Conservation (phyloP, 2,888 invertebrate genomes). For the Drosophila formosana region DNA sequence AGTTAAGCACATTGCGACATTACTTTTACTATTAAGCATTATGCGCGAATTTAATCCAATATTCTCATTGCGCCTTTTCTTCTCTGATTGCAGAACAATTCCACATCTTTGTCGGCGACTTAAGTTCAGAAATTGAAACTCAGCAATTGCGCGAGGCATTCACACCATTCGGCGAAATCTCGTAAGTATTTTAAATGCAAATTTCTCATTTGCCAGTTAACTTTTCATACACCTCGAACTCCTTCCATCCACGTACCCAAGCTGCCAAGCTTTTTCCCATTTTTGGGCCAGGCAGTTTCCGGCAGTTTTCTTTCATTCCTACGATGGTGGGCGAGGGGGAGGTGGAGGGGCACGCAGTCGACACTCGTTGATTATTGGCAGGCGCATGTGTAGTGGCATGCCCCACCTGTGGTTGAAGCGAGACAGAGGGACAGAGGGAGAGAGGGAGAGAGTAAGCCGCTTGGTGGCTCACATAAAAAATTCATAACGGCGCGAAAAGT, state of each 20-base stretch:
- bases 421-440: background rate
- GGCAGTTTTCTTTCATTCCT: slow-evolving; percentile 5
- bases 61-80: slow-evolving; percentile 11
- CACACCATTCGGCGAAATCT: slow-evolving; percentile 99
- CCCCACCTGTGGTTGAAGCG: slow-evolving; percentile 2
- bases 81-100: slow-evolving; percentile 94
- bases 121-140: slow-evolving; percentile 99
- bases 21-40: background rate
- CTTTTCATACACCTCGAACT: slow-evolving; percentile 28
- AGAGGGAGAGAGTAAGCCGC: slow-evolving; percentile 32
- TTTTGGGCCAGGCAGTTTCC: slow-evolving; percentile 10
- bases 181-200: slow-evolving; percentile 89
- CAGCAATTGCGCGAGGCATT: slow-evolving; percentile 98
- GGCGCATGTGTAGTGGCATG: slow-evolving; percentile 48
- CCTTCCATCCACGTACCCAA: background rate
- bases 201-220: slow-evolving; percentile 64
- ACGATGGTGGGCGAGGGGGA: background rate
- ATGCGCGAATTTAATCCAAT: background rate
- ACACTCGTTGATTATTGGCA: slow-evolving; percentile 62
- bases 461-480: slow-evolving; percentile 63
- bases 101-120: slow-evolving; percentile 99
- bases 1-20: background rate
- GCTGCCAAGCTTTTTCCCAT: background rate
- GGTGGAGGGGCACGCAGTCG: slow-evolving; percentile 19
- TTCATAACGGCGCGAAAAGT: slow-evolving; percentile 65